These are phyloP conservation scores for Caradrina kadenii DNA, from an alignment of 2,888 invertebrate genomes.

Conservation along the genomic window DNA sequence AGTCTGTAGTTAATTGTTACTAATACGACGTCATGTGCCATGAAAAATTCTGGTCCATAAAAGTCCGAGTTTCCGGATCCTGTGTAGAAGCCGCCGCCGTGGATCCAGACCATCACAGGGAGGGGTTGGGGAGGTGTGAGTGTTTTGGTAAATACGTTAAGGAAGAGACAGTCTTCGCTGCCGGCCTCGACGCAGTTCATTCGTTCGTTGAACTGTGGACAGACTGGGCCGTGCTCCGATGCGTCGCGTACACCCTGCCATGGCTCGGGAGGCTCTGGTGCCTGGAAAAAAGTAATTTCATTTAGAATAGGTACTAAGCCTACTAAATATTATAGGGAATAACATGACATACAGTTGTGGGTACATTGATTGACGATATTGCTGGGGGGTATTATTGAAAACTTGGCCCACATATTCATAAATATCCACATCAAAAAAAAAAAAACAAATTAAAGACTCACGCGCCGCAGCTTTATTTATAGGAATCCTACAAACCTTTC, in stretches of 20 bases:
- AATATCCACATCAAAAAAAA: no score
- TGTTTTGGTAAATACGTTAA: constrained; percentile 92
- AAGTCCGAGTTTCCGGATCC: constrained; percentile 87
- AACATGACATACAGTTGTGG: no score
- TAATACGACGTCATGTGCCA: constrained; percentile 82
- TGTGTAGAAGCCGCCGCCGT: constrained; percentile 88
- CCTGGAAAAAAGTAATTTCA: constrained; percentile 68
- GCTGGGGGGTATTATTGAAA: no score
- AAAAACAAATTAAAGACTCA: no score
- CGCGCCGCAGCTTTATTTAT: no score
- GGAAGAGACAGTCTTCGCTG: constrained; percentile 92
- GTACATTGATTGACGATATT: no score
- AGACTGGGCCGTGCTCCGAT: constrained; percentile 82
- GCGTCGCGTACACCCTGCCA: constrained; percentile 84
- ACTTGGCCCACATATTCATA: no score
- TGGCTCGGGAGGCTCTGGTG: constrained; percentile 81
- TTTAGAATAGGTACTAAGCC: not conserved
- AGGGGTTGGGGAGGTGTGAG: constrained; percentile 67
- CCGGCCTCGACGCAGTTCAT: constrained; percentile 88
- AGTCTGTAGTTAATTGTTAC: constrained; percentile 88
- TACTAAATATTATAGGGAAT: not conserved
- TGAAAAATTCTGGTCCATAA: constrained; percentile 87
- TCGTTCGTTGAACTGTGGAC: constrained; percentile 87
- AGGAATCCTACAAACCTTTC: no score
- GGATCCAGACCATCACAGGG: constrained; percentile 88